phyloP scores from a whole-genome alignment of 2,113 vertebrate species.

The Megaceryle maxima region DNA sequence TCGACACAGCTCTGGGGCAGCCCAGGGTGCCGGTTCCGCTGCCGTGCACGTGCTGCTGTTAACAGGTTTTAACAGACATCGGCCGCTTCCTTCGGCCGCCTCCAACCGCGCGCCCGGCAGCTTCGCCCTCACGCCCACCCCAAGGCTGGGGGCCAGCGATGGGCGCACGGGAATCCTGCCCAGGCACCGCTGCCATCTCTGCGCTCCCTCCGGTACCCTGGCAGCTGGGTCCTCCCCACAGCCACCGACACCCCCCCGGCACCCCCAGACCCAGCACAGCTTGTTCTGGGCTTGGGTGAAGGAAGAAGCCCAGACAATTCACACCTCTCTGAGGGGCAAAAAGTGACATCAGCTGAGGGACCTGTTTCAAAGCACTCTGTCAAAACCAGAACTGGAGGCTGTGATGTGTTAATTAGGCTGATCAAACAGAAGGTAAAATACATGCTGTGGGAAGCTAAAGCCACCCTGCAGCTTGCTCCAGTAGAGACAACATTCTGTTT shows the following conservation, averaged over 20 bases:
- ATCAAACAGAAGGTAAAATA: background rate
- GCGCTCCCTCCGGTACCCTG: background rate
- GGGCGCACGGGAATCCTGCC: background rate
- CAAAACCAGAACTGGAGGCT: background rate
- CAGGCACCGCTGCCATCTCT: background rate
- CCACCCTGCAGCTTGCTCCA: background rate
- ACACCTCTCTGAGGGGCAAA: too few species aligned
- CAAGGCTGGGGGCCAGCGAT: too few species aligned
- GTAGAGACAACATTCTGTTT: background rate
- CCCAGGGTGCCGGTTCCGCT: background rate
- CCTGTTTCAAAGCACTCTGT: background rate
- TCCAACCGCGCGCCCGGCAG: background rate
- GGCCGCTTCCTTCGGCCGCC: background rate
- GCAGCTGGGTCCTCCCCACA: background rate
- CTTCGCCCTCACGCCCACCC: background rate
- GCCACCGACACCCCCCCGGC: background rate
- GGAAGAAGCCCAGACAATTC: background rate
- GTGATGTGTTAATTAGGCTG: background rate
- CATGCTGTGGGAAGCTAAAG: background rate
- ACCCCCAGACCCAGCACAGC: accelerated
- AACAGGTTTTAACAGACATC: background rate
- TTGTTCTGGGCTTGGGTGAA: too few species aligned
- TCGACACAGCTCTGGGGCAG: accelerated
- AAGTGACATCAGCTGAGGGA: background rate
- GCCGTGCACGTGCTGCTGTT: accelerated